Evolutionary conservation across 2,888 invertebrate genomes (phyloP).

Genomic region (Ariolimax columbianus): DNA sequence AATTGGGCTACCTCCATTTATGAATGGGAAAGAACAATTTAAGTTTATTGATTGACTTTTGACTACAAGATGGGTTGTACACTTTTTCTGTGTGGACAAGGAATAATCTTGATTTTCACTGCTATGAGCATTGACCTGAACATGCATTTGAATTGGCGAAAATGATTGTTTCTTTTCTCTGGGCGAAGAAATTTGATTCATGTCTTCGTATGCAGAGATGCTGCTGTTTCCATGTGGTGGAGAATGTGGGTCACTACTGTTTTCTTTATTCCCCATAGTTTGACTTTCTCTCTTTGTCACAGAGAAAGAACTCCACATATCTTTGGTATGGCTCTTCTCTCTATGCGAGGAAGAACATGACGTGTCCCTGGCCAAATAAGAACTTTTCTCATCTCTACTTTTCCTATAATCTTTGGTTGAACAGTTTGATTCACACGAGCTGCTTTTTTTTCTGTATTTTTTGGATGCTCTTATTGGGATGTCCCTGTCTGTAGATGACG

Average conservation of each 20-base stretch:
- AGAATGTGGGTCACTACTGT: neutral
- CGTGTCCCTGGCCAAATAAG: too few species aligned
- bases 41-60: too few species aligned
- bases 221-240: neutral
- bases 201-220: neutral
- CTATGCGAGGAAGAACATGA: neutral
- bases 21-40: too few species aligned
- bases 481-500: neutral
- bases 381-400: neutral
- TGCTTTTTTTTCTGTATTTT: neutral
- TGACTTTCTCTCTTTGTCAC: neutral
- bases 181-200: neutral
- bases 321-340: neutral
- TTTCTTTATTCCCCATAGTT: neutral
- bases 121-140: too few species aligned
- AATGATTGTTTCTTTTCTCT: neutral
- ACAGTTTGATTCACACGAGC: neutral
- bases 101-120: neutral
- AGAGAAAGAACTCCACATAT: neutral
- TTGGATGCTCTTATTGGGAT: neutral
- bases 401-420: neutral
- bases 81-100: too few species aligned
- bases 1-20: too few species aligned
- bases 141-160: too few species aligned
- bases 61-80: too few species aligned